These are phyloP conservation scores for Leuciscus waleckii DNA, from an alignment of 2,797 vertebrate species.

Conservation along the genomic window DNA sequence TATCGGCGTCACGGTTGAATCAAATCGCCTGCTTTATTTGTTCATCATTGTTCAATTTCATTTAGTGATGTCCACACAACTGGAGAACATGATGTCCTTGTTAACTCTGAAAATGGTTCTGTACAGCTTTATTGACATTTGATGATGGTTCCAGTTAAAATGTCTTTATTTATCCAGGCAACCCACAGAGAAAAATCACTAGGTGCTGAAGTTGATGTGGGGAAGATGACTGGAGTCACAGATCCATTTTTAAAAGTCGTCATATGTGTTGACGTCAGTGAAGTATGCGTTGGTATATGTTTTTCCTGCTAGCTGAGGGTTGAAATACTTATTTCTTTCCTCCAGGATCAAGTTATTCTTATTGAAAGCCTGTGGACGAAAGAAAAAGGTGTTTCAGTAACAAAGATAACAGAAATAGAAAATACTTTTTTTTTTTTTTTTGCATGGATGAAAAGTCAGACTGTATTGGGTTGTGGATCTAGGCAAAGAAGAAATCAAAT, in stretches of 20 bases:
- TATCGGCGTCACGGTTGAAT: conserved; percentile 69
- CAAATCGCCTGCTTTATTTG: conserved; percentile 44
- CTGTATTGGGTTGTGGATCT: conserved; percentile 19
- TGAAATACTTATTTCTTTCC: conserved; percentile 98
- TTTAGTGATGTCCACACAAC: conserved; percentile 70
- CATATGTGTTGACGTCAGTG: conserved; percentile 97
- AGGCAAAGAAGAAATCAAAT: conserved; percentile 35
- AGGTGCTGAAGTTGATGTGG: conserved; percentile 58
- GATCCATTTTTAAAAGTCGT: conserved; percentile 87
- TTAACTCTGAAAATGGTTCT: conserved; percentile 51
- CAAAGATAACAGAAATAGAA: not conserved
- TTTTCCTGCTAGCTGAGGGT: conserved; percentile 94
- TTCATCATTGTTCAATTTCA: conserved; percentile 61
- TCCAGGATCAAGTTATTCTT: conserved; percentile 99
- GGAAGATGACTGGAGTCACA: conserved; percentile 56
- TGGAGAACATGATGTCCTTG: conserved; percentile 47
- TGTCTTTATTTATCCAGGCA: conserved; percentile 72
- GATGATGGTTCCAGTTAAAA: conserved; percentile 71
- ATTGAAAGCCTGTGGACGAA: conserved; percentile 89
- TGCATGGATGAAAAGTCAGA: conserved; percentile 8
- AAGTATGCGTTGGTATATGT: conserved; percentile 98
- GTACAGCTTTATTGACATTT: conserved; percentile 65
- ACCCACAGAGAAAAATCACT: conserved; percentile 66
- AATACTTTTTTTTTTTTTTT: not conserved
- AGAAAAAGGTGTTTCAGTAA: conserved; percentile 27